phyloP scores from a whole-genome alignment of 2,888 invertebrate species.

The Morinoia aosen region DNA sequence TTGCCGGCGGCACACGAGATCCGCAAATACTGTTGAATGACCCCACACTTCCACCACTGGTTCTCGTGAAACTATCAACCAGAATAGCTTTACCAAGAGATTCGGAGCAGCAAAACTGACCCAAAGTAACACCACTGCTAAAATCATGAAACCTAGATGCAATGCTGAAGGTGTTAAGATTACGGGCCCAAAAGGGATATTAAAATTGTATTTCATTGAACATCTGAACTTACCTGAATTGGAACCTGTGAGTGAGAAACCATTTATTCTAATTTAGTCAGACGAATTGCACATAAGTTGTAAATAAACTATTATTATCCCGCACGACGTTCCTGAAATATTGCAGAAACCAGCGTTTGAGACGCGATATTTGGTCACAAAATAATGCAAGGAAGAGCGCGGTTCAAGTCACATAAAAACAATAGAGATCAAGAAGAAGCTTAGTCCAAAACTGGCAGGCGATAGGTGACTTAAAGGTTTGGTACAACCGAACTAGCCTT shows the following conservation, averaged over 20 bases:
- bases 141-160: no score
- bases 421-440: not conserved
- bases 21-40: no score
- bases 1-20: no score
- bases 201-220: not conserved
- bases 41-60: no score
- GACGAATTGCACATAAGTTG: not conserved
- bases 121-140: no score
- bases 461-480: not conserved
- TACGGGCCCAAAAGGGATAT: no score
- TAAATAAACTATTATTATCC: not conserved
- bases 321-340: not conserved
- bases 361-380: not conserved
- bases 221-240: not conserved
- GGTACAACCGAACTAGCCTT: not conserved
- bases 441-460: not conserved
- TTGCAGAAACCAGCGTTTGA: not conserved
- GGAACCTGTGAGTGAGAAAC: not conserved
- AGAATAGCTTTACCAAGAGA: no score
- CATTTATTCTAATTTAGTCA: not conserved
- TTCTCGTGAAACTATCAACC: no score
- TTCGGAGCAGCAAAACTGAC: no score
- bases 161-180: no score
- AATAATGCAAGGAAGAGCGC: not conserved
- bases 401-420: not conserved